Evolutionary conservation across 2,888 invertebrate species (phyloP), one percentile per base, ranked within the genome.

Genomic region (Alentia gelatinosa): DNA sequence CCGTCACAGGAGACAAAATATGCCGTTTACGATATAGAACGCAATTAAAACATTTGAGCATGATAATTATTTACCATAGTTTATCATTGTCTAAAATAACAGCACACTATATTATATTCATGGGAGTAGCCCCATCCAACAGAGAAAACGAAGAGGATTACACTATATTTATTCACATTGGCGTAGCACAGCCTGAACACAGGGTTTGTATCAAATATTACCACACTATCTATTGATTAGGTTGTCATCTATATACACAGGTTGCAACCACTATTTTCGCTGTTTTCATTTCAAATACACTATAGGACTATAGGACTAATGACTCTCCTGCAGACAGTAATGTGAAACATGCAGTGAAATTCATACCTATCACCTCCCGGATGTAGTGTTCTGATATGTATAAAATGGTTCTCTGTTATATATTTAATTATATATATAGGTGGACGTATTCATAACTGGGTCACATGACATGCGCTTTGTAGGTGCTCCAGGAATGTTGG

Each of bases 291-390:
- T n/a, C 47, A 42, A 12, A 15, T 42, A 42, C 19, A 3, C 56
- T n/a, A 19, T 56, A 56, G 12, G 5, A 56, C 56, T 56, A 56
- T n/a, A 56, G 56, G n/a, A 56, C 56, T 56, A 56, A n/a, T 19
- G 56, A 56, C 12, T 56, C 23, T 56, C n/a, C 68, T 68, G 68
- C 30, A 1, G 12, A 68, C 68, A 68, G n/a, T 68, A 1, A 68
- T 68, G 79, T 79, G 37, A 79, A 39, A 19, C 79, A 79, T 79
- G 79, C 79, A 79, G 37, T 79, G 79, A 79, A 79, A 79, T 0
- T 35, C 79, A 33, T 79, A 79, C 79, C 79, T 35, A 79, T 35
- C 35, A 79, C 26, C 79, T 79, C 79, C 79, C 12, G 79, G 79
- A 39, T 79, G 79, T 79, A 79, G 79, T 37, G 35, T 79, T 79